These are phyloP conservation scores for Danionella cerebrum DNA, from an alignment of 2,113 vertebrate genomes.

Conservation along the genomic window DNA sequence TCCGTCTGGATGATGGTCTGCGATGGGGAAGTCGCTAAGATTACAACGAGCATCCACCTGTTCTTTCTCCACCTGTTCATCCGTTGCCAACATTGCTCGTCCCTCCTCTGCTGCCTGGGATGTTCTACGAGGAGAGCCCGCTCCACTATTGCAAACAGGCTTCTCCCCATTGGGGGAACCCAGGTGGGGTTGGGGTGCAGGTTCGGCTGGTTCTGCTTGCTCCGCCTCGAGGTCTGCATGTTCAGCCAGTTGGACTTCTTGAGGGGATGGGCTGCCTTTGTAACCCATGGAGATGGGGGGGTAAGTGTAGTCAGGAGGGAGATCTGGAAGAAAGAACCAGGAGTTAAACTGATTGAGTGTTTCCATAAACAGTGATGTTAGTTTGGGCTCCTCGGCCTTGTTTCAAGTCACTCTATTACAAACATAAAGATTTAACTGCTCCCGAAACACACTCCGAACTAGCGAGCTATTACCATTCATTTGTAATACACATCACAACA, in stretches of 20 bases:
- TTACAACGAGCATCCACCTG: neutral
- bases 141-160: constrained; percentile 3
- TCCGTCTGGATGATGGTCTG: constrained; percentile 36
- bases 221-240: constrained; percentile 74
- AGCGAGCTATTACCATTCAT: constrained; percentile 22
- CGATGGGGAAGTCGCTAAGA: neutral
- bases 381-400: constrained; percentile 5
- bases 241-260: constrained; percentile 68
- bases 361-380: constrained; percentile 13
- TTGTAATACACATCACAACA: constrained; percentile 19
- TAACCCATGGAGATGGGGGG: constrained; percentile 68
- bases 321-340: constrained; percentile 56
- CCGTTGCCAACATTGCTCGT: constrained; percentile 13
- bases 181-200: constrained; percentile 38
- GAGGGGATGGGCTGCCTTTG: constrained; percentile 68
- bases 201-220: constrained; percentile 55
- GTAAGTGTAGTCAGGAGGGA: constrained; percentile 77
- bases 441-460: neutral
- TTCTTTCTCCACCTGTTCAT: neutral
- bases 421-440: constrained; percentile 4
- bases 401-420: constrained; percentile 16
- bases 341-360: constrained; percentile 9
- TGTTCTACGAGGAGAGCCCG: constrained; percentile 12
- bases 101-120: constrained; percentile 26
- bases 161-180: constrained; percentile 38